Evolutionary conservation across 2,113 vertebrate genomes (phyloP), one percentile per base, ranked within the genome.

Genomic region (Pygoscelis antarcticus): DNA sequence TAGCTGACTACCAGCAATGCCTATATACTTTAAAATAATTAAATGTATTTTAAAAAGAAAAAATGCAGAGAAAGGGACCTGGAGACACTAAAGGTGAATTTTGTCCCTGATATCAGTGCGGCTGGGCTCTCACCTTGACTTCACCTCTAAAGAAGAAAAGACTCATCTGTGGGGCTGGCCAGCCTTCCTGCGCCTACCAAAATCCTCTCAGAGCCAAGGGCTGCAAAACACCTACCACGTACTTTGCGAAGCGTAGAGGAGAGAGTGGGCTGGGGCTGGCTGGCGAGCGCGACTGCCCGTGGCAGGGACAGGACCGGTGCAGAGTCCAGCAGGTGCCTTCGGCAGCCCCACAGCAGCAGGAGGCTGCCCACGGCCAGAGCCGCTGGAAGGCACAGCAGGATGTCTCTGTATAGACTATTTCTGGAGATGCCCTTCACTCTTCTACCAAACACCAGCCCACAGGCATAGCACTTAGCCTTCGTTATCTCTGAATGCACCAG

Each of bases 271-370:
- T n/a, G 76, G 46, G 29, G 14, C 38, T 66, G 32, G 60, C 0
- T 47, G 34, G 19, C 22, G 36, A n/a, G 13, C 1, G 0, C 5
- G 7, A 49, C 40, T 55, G 4, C 19, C 30, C 3, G 1, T 4
- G 4, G n/a, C 2, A 5, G n/a, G 46, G 20, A 23, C 1, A 0
- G 30, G 25, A 47, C 54, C 0, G 1, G 13, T 7, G 5, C 12
- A 4, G 10, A 32, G 30, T 23, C 40, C n/a, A 62, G 15, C 21
- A 20, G 62, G 16, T 7, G 9, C 62, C 36, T 44, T 52, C 2
- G 2, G 34, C 36, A 68, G 71, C 34, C 18, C 30, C 38, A 69
- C 2, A 2, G 34, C 54, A 61, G 71, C 18, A 46, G 13, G 44
- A 76, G 42, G 29, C 32, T 71, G 44, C 38, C 46, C 0, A 0